Evolutionary conservation across 2,113 vertebrate genomes (phyloP).

Genomic region (Crotalus horridus): DNA sequence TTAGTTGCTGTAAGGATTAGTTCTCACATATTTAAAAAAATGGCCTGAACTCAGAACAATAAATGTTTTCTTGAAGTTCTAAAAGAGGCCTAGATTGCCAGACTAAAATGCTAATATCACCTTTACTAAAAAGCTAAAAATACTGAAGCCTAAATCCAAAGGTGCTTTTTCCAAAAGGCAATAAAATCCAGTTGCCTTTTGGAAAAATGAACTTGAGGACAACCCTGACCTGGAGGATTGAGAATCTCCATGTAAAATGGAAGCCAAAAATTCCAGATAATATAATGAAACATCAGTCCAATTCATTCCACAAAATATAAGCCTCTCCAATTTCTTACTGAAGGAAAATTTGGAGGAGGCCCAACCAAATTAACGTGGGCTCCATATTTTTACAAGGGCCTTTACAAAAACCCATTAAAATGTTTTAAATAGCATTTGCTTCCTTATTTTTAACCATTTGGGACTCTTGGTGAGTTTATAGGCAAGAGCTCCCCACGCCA

Average conservation of each 20-base stretch:
- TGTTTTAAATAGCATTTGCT: neutral
- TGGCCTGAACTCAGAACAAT: neutral
- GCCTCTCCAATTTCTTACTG: neutral
- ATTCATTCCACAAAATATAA: neutral
- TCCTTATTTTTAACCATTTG: neutral
- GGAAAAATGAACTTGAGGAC: neutral
- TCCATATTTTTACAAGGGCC: neutral
- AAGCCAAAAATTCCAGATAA: neutral
- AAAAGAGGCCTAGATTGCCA: neutral
- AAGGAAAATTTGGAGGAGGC: neutral
- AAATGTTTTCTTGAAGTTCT: neutral
- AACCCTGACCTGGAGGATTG: neutral
- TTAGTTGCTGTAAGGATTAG: neutral
- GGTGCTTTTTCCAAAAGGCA: neutral
- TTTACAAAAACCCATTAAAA: neutral
- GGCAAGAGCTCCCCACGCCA: no score
- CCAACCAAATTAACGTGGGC: neutral
- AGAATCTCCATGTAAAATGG: neutral
- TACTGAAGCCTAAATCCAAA: neutral
- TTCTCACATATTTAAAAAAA: neutral
- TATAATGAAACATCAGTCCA: neutral
- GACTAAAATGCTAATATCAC: neutral
- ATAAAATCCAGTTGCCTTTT: neutral
- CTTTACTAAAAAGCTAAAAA: no score
- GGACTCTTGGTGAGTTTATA: neutral